These are phyloP conservation scores for Sebastes minor DNA, from an alignment of 2,797 vertebrate species.

Conservation along the genomic window DNA sequence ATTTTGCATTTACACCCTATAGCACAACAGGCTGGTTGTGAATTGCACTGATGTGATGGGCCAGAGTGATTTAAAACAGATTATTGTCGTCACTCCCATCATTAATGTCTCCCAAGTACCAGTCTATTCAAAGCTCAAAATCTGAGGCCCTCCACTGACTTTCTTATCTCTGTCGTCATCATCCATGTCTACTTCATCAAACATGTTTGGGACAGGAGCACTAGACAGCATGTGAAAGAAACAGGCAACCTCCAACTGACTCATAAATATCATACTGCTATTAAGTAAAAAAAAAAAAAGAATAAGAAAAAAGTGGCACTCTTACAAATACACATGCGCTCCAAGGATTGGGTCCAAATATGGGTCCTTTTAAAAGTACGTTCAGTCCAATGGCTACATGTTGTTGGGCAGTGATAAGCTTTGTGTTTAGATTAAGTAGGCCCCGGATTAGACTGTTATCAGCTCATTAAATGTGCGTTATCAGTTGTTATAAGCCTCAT, in stretches of 20 bases:
- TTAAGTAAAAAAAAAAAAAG: background rate
- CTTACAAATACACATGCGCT: slow-evolving; percentile 16
- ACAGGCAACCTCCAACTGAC: background rate
- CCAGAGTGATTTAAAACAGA: background rate
- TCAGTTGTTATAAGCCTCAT: background rate
- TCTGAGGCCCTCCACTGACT: slow-evolving; percentile 6
- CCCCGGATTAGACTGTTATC: background rate
- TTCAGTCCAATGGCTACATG: slow-evolving; percentile 16
- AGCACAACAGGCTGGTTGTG: background rate
- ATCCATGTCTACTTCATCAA: background rate
- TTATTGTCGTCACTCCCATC: background rate
- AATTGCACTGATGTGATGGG: background rate
- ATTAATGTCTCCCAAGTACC: background rate
- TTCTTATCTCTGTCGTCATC: background rate
- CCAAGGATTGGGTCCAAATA: background rate
- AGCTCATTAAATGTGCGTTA: background rate
- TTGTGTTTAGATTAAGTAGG: slow-evolving; percentile 10
- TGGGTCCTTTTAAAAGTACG: background rate
- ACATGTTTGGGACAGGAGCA: slow-evolving; percentile 28
- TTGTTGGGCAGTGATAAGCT: slow-evolving; percentile 77
- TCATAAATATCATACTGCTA: background rate
- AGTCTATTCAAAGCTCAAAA: background rate
- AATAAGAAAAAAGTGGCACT: background rate
- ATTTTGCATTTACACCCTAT: background rate
- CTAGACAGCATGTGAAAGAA: slow-evolving; percentile 7